Percentiles rank a stretch among this genome's conserved stretches.
Evolutionary conservation across 2,888 invertebrate species (phyloP).

Genomic region (Aporophyla nigra): DNA sequence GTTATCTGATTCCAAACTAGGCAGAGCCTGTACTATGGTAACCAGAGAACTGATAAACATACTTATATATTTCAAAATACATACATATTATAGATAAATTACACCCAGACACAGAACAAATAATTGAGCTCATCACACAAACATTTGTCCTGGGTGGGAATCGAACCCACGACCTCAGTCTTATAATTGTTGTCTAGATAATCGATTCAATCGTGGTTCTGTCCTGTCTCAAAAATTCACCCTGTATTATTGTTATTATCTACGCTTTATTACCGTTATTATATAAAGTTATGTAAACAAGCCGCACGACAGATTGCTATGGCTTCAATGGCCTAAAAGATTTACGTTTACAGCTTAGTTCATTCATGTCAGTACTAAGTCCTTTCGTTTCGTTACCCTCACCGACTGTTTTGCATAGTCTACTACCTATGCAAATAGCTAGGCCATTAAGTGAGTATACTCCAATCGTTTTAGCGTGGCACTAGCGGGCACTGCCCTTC

Average conservation of each 20-base stretch:
- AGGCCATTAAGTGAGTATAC: constrained; percentile 36
- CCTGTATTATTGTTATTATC: background rate
- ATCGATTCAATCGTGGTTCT: too few species aligned
- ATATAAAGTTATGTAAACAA: background rate
- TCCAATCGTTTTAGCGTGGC: background rate
- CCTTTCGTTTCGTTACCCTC: constrained; percentile 13
- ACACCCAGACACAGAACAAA: too few species aligned
- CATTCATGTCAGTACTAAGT: background rate
- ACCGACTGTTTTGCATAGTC: constrained; percentile 1
- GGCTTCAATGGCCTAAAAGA: background rate
- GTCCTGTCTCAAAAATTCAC: background rate
- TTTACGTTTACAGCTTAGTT: background rate
- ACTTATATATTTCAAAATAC: too few species aligned
- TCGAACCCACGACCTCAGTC: too few species aligned
- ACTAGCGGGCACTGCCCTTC: background rate
- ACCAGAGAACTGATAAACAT: too few species aligned
- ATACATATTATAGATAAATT: too few species aligned
- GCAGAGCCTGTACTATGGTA: too few species aligned
- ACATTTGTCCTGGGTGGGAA: too few species aligned
- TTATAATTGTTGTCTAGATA: too few species aligned
- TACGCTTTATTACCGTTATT: background rate
- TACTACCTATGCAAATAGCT: constrained; percentile 33
- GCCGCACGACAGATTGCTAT: background rate
- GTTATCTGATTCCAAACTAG: too few species aligned
- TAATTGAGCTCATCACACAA: too few species aligned